Conservation (phyloP, 2,888 invertebrate genomes). For the Temnothorax unifasciatus region DNA sequence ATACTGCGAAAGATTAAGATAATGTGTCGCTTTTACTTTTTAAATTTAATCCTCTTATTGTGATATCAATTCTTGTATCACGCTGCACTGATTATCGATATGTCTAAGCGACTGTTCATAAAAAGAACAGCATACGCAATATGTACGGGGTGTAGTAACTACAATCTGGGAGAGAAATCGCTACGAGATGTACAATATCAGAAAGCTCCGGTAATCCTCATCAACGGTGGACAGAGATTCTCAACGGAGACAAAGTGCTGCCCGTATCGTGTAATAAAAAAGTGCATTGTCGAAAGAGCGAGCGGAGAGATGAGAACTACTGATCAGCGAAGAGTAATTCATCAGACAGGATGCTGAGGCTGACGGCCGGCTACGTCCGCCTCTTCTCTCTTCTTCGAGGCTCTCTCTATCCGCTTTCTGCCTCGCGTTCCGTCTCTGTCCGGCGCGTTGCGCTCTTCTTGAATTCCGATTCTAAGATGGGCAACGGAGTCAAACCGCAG, state of each 20-base stretch:
- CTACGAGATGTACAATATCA: slow-evolving; percentile 52
- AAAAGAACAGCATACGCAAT: slow-evolving; percentile 10
- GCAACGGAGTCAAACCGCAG: slow-evolving; percentile 81
- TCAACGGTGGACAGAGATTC: slow-evolving; percentile 51
- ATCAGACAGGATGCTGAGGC: slow-evolving; percentile 83
- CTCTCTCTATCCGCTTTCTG: slow-evolving; percentile 70
- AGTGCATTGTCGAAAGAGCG: slow-evolving; percentile 35
- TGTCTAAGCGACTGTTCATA: slow-evolving; percentile 24
- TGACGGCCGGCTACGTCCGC: slow-evolving; percentile 77
- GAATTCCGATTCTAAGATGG: slow-evolving; percentile 77
- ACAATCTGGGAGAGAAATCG: slow-evolving; percentile 51
- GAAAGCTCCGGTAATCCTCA: slow-evolving; percentile 56
- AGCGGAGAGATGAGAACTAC: slow-evolving; percentile 79
- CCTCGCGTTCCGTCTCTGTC: slow-evolving; percentile 63
- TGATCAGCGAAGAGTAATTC: slow-evolving; percentile 77
- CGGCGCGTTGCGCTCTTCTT: slow-evolving; percentile 62
- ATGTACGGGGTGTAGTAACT: slow-evolving; percentile 2
- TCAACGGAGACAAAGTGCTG: slow-evolving; percentile 20
- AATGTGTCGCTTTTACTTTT: not conserved
- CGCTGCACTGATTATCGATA: slow-evolving; percentile 41
- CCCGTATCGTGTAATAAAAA: slow-evolving; percentile 18
- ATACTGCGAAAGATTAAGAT: not conserved
- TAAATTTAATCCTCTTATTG: slow-evolving; percentile 16
- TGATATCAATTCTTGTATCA: slow-evolving; percentile 31
- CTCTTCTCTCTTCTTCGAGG: slow-evolving; percentile 68